A percentile compares a stretch with the other conserved stretches of the same genome.
phyloP scores from a whole-genome alignment of 2,113 vertebrate genomes.

The Choloepus hoffmanni region DNA sequence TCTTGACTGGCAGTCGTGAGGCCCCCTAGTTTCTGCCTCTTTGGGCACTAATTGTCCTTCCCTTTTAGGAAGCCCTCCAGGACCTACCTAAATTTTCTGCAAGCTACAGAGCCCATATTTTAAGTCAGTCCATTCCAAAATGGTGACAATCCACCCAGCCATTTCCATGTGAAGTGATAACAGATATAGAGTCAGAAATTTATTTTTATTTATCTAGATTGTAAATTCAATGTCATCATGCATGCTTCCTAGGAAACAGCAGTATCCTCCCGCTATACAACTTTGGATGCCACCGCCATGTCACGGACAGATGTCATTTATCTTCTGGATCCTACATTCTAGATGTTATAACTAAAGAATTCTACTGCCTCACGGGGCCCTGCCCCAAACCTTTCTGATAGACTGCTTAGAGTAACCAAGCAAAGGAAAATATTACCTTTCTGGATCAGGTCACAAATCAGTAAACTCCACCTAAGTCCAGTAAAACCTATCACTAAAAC shows the following conservation, averaged over 20 bases:
- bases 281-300: background rate
- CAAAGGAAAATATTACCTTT: background rate
- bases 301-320: background rate
- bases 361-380: background rate
- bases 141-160: background rate
- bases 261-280: background rate
- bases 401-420: background rate
- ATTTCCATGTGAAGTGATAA: background rate
- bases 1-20: background rate
- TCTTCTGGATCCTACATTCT: background rate
- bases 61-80: background rate
- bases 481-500: background rate
- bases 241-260: background rate
- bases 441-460: background rate
- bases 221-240: background rate
- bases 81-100: background rate
- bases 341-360: background rate
- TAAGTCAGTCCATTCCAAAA: background rate
- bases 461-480: background rate
- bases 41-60: background rate
- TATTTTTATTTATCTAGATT: slow-evolving; percentile 1
- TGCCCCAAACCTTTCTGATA: background rate
- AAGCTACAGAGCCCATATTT: background rate
- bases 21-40: background rate
- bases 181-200: background rate